These are phyloP conservation scores for Heliconius cydno DNA, from an alignment of 2,888 invertebrate genomes.

Conservation along the genomic window DNA sequence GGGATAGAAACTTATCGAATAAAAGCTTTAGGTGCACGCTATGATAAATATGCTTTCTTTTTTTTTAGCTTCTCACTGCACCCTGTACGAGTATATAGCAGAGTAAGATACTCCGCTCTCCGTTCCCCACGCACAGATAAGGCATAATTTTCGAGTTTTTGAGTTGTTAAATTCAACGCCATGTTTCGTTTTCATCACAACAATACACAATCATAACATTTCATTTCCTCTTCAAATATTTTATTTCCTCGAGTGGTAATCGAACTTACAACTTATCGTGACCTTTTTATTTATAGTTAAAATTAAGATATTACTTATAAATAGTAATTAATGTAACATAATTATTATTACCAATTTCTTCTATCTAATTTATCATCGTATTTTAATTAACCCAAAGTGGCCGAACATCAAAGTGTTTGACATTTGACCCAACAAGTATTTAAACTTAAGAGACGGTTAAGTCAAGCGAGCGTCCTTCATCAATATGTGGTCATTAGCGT, in stretches of 20 bases:
- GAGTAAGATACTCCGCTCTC: neutral
- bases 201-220: too few species aligned
- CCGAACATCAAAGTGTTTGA: slow-evolving; percentile 38
- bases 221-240: neutral
- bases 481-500: slow-evolving; percentile 41
- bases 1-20: neutral
- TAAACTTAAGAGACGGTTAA: slow-evolving; percentile 37
- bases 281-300: too few species aligned
- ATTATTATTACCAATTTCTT: neutral
- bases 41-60: neutral
- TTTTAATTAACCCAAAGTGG: slow-evolving; percentile 24
- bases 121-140: neutral
- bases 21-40: slow-evolving; percentile 16
- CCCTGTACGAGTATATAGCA: neutral
- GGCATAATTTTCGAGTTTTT: neutral
- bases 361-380: neutral
- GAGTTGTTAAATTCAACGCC: neutral
- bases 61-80: neutral
- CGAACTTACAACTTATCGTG: too few species aligned
- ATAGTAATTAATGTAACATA: too few species aligned
- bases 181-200: too few species aligned
- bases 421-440: slow-evolving; percentile 36
- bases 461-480: slow-evolving; percentile 43
- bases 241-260: too few species aligned
- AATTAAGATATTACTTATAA: too few species aligned